phyloP scores from a whole-genome alignment of 2,888 invertebrate genomes.

The Drosophila meridionalis region DNA sequence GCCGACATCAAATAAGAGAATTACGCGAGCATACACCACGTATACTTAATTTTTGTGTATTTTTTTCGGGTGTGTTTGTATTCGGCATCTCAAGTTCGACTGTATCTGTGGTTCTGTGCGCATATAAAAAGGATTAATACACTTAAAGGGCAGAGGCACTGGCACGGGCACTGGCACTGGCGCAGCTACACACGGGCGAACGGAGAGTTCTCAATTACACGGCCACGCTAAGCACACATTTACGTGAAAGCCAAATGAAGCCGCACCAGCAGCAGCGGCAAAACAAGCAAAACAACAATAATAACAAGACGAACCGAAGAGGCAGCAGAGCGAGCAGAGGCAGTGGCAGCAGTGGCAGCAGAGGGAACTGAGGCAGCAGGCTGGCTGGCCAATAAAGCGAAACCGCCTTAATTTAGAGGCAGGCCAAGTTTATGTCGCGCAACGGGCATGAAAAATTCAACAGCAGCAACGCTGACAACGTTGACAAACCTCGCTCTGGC shows the following conservation, averaged over 20 bases:
- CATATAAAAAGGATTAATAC: conserved; percentile 81
- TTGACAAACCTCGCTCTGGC: conserved; percentile 35
- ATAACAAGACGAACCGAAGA: conserved; percentile 10
- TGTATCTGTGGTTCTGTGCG: conserved; percentile 48
- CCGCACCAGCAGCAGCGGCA: conserved; percentile 48
- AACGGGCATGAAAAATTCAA: conserved; percentile 76
- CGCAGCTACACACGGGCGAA: conserved; percentile 19
- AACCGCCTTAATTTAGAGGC: conserved; percentile 70
- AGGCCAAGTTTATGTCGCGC: conserved; percentile 74
- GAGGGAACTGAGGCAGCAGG: conserved; percentile 16
- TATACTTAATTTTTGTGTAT: conserved; percentile 66
- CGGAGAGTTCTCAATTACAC: conserved; percentile 61
- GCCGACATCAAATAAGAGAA: conserved; percentile 68
- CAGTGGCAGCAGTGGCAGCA: conserved; percentile 35
- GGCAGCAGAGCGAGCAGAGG: conserved; percentile 9
- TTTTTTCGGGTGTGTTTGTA: conserved; percentile 12
- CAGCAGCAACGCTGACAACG: conserved; percentile 62
- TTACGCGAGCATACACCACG: conserved; percentile 53
- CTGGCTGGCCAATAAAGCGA: conserved; percentile 69
- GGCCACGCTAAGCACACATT: conserved; percentile 78
- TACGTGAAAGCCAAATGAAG: conserved; percentile 79
- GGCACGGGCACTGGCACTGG: conserved; percentile 5
- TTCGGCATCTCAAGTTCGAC: conserved; percentile 32
- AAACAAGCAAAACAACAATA: conserved; percentile 34
- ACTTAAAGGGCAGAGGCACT: conserved; percentile 61